Base-by-base conservation (phyloP, 2,113 vertebrate genomes). In the Gavia stellata region DNA sequence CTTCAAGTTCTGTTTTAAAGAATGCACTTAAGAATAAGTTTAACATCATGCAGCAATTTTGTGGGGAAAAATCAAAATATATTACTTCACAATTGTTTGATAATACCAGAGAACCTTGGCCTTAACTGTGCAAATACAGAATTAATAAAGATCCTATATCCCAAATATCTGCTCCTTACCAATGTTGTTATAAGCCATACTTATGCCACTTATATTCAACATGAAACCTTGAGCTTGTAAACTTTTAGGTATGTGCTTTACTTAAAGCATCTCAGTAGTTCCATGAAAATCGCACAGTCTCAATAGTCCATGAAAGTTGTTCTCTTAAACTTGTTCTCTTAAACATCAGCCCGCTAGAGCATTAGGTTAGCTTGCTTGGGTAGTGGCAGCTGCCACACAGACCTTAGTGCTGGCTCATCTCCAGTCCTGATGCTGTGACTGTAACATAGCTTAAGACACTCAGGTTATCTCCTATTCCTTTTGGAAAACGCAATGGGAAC, bases 391-490 rank as follows among this genome's bases (percentile, higher is more conserved):
- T 74, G 78, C 47, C 38, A 79, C 34, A 20, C 36, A 58, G n/a
- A 53, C 9, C 8, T 65, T 42, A 81, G 40, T 14, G 40, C 18
- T 91, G 62, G 53, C 53, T 82, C 34, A 45, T 65, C 38, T 77
- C 45, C 70, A 86, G 15, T 65, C 42, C 34, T 36, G 31, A 49
- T 73, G 44, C 26, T 80, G 33, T 42, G 62, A 38, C 56, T 66
- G 42, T 34, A 72, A 36, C 18, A 66, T 50, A 92, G 24, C 50
- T 63, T 86, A 91, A 75, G 89, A 81, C 53, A 81, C 38, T 67
- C 95, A 90, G 52, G 68, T 94, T 96, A 91, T 93, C 55, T 95
- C 55, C 67, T 62, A 44, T 90, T 83, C 58, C 58, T 96, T 82
- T 92, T 79, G 86, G 70, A 97, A 97, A 88, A 82, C 26, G 65